Conservation (phyloP, 1,140 invertebrate species). For the Pteromalus puparum region DNA sequence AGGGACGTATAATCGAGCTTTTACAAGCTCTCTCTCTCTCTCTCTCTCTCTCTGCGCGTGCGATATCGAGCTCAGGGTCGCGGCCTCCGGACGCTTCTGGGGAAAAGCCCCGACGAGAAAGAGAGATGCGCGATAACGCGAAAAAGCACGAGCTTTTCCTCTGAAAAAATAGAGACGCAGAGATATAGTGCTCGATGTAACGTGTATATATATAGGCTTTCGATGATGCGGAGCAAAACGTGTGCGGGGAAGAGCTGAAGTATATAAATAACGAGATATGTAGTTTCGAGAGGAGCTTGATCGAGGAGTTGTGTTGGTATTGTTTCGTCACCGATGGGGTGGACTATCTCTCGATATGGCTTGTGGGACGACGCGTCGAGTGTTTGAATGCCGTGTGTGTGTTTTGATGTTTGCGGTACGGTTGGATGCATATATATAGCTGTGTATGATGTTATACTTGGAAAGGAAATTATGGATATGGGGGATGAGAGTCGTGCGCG, state of each 20-base stretch:
- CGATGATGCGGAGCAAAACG: background rate
- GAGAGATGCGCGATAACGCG: background rate
- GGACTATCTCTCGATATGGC: too few species aligned
- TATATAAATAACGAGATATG: too few species aligned
- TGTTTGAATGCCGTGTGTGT: too few species aligned
- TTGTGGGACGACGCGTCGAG: too few species aligned
- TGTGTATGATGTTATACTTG: too few species aligned
- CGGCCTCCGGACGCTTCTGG: background rate
- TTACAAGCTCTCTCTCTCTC: background rate
- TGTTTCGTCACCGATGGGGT: too few species aligned
- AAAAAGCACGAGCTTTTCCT: background rate
- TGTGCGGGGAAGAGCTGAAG: background rate
- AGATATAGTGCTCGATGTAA: background rate
- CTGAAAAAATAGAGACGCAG: background rate
- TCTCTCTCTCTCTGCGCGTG: background rate
- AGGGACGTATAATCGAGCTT: background rate
- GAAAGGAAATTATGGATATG: too few species aligned
- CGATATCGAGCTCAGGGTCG: slow-evolving; percentile 12
- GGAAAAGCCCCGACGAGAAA: background rate
- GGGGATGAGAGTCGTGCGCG: too few species aligned
- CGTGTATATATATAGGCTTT: background rate
- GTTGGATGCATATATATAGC: too few species aligned
- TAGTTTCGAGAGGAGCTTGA: too few species aligned
- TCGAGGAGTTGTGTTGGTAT: too few species aligned
- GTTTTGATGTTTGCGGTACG: too few species aligned